Conservation (phyloP, 2,797 vertebrate species). For the Hemitrygon akajei region DNA sequence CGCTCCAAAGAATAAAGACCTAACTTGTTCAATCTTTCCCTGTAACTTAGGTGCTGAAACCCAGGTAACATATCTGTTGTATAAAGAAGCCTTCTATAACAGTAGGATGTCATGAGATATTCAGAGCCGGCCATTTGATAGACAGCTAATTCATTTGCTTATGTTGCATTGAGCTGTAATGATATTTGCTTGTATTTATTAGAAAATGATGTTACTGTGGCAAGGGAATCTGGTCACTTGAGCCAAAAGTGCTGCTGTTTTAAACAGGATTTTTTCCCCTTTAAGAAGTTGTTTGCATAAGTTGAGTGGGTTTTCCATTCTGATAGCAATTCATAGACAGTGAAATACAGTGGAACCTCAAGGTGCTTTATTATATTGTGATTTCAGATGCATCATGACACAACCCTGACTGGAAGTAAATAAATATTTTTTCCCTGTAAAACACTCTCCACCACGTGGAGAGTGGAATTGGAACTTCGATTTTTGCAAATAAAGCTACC, state of each 20-base stretch:
- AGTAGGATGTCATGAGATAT: neutral
- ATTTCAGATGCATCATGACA: no score
- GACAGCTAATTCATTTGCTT: no score
- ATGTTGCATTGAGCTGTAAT: neutral
- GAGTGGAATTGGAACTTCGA: no score
- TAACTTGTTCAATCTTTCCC: no score
- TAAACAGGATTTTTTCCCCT: neutral
- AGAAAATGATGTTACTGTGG: neutral
- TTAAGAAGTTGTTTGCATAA: no score
- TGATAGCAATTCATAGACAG: neutral
- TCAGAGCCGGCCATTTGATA: neutral
- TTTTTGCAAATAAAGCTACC: neutral
- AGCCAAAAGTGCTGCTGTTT: neutral
- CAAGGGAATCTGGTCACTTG: neutral
- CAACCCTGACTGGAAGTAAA: no score
- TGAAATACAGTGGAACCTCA: neutral
- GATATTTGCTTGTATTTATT: neutral
- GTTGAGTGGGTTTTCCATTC: neutral
- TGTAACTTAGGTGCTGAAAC: no score
- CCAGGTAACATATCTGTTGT: no score
- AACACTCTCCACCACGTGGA: no score
- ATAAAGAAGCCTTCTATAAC: neutral
- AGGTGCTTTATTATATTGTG: no score
- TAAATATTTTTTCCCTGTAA: no score
- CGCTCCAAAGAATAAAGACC: no score